Base-by-base conservation (phyloP, 1,140 invertebrate genomes). In the Penaeus vannamei region DNA sequence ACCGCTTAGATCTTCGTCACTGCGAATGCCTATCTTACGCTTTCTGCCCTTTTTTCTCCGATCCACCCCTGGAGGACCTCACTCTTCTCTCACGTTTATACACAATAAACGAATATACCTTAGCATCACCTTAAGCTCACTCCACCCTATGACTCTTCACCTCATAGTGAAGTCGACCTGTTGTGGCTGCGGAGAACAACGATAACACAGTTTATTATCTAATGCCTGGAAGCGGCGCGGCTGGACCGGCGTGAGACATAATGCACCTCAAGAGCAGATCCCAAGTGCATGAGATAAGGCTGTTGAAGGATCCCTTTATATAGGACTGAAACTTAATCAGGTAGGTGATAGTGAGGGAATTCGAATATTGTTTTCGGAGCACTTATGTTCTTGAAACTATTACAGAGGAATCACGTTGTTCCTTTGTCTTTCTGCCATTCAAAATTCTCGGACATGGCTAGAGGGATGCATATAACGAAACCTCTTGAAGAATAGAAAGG, bases 291-390 rank as follows among this genome's bases (percentile, higher is more conserved):
- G 29, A 86, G 85, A 86, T 86, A 86, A 80, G 76, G 23, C 10
- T 23, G 60, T 32, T 66, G 85, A 61, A 61, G 59, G 85, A 86
- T 86, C 60, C 85, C 85, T 86, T 81, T 79, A 86, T 86, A 62
- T 23, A 86, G 59, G 60, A 80, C 42, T 86, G 85, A 86, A 86
- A 86, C 85, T 46, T 79, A 86, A 86, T 86, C 85, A 80, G 76
- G 26, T 23, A 46, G 76, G 76, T 26, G 85, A 86, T 86, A 86
- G 85, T 14, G 77, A 36, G 62, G 85, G 85, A 84, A 84, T 84
- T 84, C 83, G 66, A 84, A 84, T 84, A 61, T 84, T 84, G 83
- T 84, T 84, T 84, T 69, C 46, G 53, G 83, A 42, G 32, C 83
- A 69, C 83, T 84, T 36, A 22, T 64, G 83, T 84, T 84, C 64